Conservation (phyloP, 2,888 invertebrate genomes). For the Agrotis puta region DNA sequence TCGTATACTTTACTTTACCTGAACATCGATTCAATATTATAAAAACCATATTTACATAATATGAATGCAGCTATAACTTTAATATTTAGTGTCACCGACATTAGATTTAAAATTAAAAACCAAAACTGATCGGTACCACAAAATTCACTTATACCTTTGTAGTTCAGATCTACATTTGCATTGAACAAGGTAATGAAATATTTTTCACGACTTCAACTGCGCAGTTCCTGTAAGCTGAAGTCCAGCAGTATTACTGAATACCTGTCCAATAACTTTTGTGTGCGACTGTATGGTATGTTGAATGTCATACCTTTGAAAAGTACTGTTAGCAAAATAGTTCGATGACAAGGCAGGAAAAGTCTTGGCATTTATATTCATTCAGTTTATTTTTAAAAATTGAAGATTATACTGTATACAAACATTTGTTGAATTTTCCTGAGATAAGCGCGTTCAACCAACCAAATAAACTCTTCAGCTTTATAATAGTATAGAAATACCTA, state of each 20-base stretch:
- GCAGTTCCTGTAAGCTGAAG: constrained; percentile 9
- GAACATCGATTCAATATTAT: background rate
- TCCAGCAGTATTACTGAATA: constrained; percentile 37
- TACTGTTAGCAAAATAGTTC: background rate
- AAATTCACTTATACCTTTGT: background rate
- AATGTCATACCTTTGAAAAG: constrained; percentile 19
- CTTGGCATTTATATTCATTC: background rate
- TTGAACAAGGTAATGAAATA: constrained; percentile 10
- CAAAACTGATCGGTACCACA: background rate
- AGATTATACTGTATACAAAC: no score
- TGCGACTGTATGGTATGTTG: constrained; percentile 19
- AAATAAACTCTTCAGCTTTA: no score
- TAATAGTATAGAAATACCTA: no score
- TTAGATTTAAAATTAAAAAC: background rate
- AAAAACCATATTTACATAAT: background rate
- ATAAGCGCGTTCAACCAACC: no score
- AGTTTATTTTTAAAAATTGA: no score
- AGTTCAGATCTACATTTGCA: constrained; percentile 13
- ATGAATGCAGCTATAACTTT: background rate
- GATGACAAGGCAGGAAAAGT: background rate
- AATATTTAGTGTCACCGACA: background rate
- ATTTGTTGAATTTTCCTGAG: no score
- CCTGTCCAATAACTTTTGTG: constrained; percentile 44
- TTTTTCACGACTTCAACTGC: constrained; percentile 9
- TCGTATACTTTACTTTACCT: background rate